These are phyloP conservation scores for Galbula dea DNA, from an alignment of 2,113 vertebrate species.

Conservation along the genomic window DNA sequence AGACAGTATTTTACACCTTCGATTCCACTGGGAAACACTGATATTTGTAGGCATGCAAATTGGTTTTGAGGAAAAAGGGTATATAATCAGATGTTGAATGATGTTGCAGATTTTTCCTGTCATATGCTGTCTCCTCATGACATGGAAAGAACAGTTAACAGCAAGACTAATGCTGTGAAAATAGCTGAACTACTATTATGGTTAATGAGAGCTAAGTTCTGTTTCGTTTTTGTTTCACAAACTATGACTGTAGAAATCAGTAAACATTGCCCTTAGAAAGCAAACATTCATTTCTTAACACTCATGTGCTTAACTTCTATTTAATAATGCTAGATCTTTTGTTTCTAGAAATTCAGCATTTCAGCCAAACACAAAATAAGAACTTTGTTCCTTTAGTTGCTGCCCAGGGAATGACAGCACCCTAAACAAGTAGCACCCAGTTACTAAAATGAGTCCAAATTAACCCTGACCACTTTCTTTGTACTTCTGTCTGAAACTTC, in stretches of 20 bases:
- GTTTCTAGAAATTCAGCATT: not conserved
- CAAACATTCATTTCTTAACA: not conserved
- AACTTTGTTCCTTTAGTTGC: not conserved
- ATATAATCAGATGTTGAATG: constrained; percentile 43
- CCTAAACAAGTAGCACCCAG: not conserved
- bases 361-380: not conserved
- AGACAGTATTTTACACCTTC: constrained; percentile 66
- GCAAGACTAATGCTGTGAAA: constrained; percentile 30
- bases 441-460: not conserved
- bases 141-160: constrained; percentile 31
- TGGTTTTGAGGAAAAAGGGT: not conserved
- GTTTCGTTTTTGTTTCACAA: not conserved
- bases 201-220: not conserved
- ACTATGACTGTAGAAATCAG: not conserved
- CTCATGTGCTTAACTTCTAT: not conserved
- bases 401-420: not conserved
- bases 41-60: constrained; percentile 43
- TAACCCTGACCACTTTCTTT: not conserved
- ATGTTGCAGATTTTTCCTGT: constrained; percentile 42
- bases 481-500: not conserved
- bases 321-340: not conserved
- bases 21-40: constrained; percentile 41
- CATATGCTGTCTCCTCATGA: constrained; percentile 1
- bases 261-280: not conserved
- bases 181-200: not conserved